Conservation (phyloP, 2,797 vertebrate species). For the Poecile montanus region DNA sequence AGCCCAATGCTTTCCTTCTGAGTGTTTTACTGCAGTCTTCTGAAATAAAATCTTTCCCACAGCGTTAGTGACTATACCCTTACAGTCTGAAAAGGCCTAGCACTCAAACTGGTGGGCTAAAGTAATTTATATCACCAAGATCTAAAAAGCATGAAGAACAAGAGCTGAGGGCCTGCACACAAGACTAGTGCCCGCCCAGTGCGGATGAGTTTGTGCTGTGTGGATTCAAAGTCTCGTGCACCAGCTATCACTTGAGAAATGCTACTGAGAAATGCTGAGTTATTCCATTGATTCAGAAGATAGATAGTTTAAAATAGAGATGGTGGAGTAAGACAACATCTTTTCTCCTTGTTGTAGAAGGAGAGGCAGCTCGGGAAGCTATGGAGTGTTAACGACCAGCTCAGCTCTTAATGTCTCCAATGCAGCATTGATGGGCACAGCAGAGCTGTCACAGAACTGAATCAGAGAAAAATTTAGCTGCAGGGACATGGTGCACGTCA, state of each 20-base stretch:
- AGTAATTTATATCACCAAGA: background rate
- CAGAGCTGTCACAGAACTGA: background rate
- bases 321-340: background rate
- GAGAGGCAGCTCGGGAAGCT: background rate
- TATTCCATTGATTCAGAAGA: background rate
- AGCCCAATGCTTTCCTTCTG: background rate
- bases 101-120: background rate
- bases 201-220: background rate
- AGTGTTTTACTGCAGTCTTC: background rate
- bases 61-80: background rate
- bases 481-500: background rate
- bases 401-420: background rate
- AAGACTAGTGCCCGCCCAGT: fast-evolving
- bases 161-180: background rate
- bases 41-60: background rate
- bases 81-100: background rate
- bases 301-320: background rate
- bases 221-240: background rate
- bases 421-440: background rate
- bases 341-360: background rate
- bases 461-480: background rate
- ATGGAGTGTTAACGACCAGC: background rate
- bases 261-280: background rate
- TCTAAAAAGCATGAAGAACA: background rate
- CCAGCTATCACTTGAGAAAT: background rate